These are phyloP conservation scores for Peromyscus eremicus DNA, from an alignment of 2,797 vertebrate species.

Conservation along the genomic window DNA sequence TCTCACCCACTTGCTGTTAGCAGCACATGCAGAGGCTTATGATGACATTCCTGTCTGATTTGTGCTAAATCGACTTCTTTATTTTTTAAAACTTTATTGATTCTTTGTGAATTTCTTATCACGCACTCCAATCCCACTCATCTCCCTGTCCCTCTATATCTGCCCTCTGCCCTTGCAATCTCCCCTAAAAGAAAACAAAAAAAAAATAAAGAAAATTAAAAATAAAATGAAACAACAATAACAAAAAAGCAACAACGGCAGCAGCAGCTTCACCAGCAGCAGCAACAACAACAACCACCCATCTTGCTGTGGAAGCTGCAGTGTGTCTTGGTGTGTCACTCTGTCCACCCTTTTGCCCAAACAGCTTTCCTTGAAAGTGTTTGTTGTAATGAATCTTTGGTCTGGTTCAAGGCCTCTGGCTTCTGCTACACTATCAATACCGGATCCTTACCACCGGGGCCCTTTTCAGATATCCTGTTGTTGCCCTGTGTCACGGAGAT, in stretches of 20 bases:
- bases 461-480: not conserved
- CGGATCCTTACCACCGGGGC: not conserved
- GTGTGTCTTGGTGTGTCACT: not conserved
- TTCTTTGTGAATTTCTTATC: not conserved
- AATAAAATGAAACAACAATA: not conserved
- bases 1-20: not conserved
- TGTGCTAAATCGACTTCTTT: conserved; percentile 55
- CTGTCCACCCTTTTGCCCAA: not conserved
- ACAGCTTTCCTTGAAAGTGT: not conserved
- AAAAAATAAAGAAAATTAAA: not conserved
- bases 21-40: not conserved
- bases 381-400: not conserved
- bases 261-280: too few relatives aligned
- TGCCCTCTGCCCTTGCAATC: not conserved
- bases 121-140: not conserved
- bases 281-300: too few relatives aligned
- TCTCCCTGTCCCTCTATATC: not conserved
- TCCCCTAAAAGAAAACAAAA: not conserved
- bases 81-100: not conserved
- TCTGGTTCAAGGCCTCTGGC: not conserved
- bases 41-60: conserved; percentile 26
- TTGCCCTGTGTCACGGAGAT: not conserved
- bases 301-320: not conserved
- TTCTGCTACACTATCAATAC: not conserved
- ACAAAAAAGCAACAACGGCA: not conserved